Evolutionary conservation across 1,140 invertebrate genomes (phyloP).

Genomic region (Zaprionus camerounensis): DNA sequence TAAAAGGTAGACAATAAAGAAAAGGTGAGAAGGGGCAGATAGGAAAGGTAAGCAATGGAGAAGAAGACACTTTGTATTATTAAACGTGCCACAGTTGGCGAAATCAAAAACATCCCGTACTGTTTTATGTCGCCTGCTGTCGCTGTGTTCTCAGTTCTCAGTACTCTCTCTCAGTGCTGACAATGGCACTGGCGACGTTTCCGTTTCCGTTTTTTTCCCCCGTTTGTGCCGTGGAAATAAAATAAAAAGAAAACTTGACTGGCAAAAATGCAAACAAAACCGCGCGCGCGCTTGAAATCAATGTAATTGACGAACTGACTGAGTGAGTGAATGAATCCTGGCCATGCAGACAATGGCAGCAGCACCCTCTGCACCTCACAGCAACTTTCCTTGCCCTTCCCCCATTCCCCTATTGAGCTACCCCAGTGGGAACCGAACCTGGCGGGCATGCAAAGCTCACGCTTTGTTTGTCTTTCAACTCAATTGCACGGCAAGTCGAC

Average conservation of each 20-base stretch:
- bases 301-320: conserved; percentile 76
- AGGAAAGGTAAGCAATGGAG: conserved; percentile 1
- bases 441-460: conserved; percentile 47
- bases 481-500: conserved; percentile 71
- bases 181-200: conserved; percentile 51
- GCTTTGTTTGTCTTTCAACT: conserved; percentile 76
- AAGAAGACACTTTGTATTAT: conserved; percentile 69
- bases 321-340: conserved; percentile 67
- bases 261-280: conserved; percentile 56
- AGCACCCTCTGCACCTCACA: not conserved
- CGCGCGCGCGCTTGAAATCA: conserved; percentile 54
- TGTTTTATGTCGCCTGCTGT: conserved; percentile 24
- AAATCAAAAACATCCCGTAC: conserved; percentile 53
- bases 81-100: conserved; percentile 54
- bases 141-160: conserved; percentile 1
- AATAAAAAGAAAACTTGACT: conserved; percentile 32
- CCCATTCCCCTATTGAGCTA: not conserved
- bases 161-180: conserved; percentile 27
- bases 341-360: conserved; percentile 37
- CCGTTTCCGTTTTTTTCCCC: conserved; percentile 48
- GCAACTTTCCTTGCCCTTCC: too few species aligned
- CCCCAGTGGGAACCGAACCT: conserved; percentile 7
- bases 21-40: conserved; percentile 8
- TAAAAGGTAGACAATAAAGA: conserved; percentile 31
- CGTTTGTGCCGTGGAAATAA: not conserved